Percentiles rank a stretch among this genome's conserved stretches.
Conservation (phyloP, 2,113 vertebrate species). For the Equus przewalskii region DNA sequence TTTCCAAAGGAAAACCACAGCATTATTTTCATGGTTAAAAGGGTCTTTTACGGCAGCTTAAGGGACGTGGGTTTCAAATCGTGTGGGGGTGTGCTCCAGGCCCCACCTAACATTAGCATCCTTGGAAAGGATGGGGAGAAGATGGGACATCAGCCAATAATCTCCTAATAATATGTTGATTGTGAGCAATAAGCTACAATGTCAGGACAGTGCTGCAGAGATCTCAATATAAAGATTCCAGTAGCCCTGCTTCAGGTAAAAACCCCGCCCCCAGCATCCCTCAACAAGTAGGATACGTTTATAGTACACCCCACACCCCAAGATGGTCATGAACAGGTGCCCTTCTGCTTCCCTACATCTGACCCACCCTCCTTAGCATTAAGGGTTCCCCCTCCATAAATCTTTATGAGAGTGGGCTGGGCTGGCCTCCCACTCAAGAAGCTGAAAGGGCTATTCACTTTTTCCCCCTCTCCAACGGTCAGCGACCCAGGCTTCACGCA, state of each 20-base stretch:
- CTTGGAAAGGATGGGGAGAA: not conserved
- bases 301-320: not conserved
- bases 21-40: not conserved
- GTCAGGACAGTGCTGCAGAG: not conserved
- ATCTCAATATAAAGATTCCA: not conserved
- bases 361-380: not conserved
- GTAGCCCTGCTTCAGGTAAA: not conserved
- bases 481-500: no score
- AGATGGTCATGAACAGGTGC: not conserved
- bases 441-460: not conserved
- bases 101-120: not conserved
- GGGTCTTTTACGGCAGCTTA: not conserved
- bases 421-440: not conserved
- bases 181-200: not conserved
- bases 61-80: not conserved
- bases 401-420: not conserved
- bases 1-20: not conserved
- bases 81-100: not conserved
- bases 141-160: not conserved
- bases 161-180: not conserved
- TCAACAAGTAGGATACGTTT: not conserved
- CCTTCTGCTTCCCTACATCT: not conserved
- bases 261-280: not conserved
- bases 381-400: not conserved
- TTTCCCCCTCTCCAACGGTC: not conserved